Evolutionary conservation across 2,888 invertebrate species (phyloP).

Genomic region (Idaea straminata): DNA sequence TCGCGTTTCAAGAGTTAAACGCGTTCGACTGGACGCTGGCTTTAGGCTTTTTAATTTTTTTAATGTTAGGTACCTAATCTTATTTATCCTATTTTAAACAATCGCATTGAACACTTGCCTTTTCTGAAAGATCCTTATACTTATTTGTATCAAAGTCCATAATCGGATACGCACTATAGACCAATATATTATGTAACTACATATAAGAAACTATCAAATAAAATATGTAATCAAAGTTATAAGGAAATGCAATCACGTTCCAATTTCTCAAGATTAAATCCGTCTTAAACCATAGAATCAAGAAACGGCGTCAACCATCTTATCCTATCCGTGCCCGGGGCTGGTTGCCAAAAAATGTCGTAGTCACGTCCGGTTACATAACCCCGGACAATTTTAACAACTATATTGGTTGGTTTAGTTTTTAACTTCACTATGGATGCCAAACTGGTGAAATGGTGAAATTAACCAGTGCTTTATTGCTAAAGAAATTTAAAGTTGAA

Average conservation of each 20-base stretch:
- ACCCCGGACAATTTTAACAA: slow-evolving; percentile 63
- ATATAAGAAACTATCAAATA: too few relatives aligned
- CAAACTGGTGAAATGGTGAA: slow-evolving; percentile 52
- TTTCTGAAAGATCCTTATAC: too few relatives aligned
- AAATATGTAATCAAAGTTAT: neutral
- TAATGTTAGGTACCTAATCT: neutral
- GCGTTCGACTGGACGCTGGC: neutral
- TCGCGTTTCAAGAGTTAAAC: slow-evolving; percentile 9
- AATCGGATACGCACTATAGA: too few relatives aligned
- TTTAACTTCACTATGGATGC: slow-evolving; percentile 59
- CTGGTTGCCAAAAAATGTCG: slow-evolving; percentile 54
- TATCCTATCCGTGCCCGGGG: slow-evolving; percentile 33
- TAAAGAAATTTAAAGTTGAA: slow-evolving; percentile 5
- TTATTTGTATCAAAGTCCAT: too few relatives aligned
- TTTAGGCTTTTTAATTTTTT: neutral
- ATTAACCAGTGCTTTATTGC: slow-evolving; percentile 60
- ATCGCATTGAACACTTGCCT: too few relatives aligned
- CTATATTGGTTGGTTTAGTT: slow-evolving; percentile 76
- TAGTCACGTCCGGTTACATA: slow-evolving; percentile 62
- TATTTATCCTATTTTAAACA: neutral
- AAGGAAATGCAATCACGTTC: neutral
- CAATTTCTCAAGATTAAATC: neutral
- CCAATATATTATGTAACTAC: too few relatives aligned
- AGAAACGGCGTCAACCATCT: slow-evolving; percentile 27
- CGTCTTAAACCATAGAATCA: slow-evolving; percentile 4